phyloP scores from a whole-genome alignment of 2,888 invertebrate genomes.

The Lithosia quadra region DNA sequence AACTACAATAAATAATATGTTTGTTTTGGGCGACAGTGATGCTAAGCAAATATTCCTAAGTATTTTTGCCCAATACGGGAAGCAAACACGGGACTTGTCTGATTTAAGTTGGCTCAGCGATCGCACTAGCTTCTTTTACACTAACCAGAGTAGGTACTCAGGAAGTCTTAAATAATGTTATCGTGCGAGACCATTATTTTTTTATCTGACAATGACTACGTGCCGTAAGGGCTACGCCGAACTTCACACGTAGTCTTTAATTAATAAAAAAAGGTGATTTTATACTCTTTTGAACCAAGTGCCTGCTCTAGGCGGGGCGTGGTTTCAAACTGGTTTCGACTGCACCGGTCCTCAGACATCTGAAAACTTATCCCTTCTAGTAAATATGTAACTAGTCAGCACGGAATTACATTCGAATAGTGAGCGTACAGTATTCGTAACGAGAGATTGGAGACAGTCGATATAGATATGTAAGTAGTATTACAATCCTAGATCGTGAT shows the following conservation, averaged over 20 bases:
- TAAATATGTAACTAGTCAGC: background rate
- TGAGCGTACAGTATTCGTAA: no score
- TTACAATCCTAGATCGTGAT: no score
- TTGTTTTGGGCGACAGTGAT: background rate
- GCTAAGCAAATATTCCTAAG: background rate
- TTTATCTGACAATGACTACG: accelerated
- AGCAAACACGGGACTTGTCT: background rate
- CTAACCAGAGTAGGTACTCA: background rate
- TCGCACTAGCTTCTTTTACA: background rate
- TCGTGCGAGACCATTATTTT: background rate
- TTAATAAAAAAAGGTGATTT: constrained; percentile 1
- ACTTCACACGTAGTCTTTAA: background rate
- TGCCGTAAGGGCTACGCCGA: background rate
- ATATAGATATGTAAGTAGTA: no score
- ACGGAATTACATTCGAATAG: no score
- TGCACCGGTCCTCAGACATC: constrained; percentile 6
- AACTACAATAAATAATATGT: no score
- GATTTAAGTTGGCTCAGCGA: background rate
- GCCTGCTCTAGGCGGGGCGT: constrained; percentile 12
- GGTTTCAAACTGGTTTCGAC: constrained; percentile 30
- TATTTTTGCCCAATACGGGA: background rate
- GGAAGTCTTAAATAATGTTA: no score
- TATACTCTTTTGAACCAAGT: background rate
- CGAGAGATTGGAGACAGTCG: no score
- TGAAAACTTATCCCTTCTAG: background rate